Percentiles rank a stretch among this genome's conserved stretches.
phyloP scores from a whole-genome alignment of 1,140 invertebrate species.

The Brachionus plicatilis region DNA sequence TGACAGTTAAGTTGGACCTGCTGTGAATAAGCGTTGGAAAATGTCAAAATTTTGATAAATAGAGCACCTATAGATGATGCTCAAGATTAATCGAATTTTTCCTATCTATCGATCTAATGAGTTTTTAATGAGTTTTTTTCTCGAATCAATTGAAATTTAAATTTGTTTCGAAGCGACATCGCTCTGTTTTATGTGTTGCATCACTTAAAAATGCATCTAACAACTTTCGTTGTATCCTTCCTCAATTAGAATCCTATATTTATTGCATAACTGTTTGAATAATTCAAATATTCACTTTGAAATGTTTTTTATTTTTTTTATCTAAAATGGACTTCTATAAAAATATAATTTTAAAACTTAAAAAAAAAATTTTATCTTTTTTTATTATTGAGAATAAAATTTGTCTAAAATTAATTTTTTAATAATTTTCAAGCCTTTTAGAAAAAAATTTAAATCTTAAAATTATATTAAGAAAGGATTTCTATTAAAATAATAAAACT shows the following conservation, averaged over 20 bases:
- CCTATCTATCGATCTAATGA: neutral
- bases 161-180: neutral
- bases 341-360: neutral
- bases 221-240: neutral
- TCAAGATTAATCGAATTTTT: conserved; percentile 2
- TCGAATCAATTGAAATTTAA: neutral
- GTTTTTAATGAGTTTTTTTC: neutral
- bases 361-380: too few relatives aligned
- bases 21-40: conserved; percentile 6
- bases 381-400: too few relatives aligned
- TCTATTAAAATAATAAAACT: too few relatives aligned
- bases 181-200: neutral
- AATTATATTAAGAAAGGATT: too few relatives aligned
- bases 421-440: too few relatives aligned
- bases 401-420: too few relatives aligned
- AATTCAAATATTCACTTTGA: neutral
- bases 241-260: neutral
- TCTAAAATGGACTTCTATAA: neutral
- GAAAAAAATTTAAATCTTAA: too few relatives aligned
- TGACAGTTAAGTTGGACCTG: conserved; percentile 1
- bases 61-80: neutral
- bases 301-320: neutral
- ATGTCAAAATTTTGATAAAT: conserved; percentile 23
- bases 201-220: neutral
- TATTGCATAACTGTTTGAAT: neutral